Base-by-base conservation (phyloP, 2,888 invertebrate genomes). In the Alentia gelatinosa region DNA sequence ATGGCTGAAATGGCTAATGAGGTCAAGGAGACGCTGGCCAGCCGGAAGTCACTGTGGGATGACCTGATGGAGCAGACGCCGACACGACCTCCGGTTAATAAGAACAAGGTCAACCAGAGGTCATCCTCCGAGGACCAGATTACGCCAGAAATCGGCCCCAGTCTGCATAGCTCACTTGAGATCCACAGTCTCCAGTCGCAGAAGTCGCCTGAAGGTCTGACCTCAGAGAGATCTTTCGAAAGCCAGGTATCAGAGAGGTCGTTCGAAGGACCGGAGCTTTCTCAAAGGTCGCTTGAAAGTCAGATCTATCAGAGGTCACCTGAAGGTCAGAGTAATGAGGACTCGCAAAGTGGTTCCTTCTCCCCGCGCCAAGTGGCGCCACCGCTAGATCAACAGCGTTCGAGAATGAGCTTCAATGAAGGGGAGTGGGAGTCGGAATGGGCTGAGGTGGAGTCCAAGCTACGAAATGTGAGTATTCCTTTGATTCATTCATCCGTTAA, bases 31-130 rank as follows among this genome's bases (percentile, higher is more conserved):
- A 86, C 86, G 47, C n/a, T 86, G n/a, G 50, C 86, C 26, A 86
- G 86, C 23, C 86, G 86, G 12, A 86, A 86, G 50, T 86, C 86
- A 30, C 86, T 86, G 30, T 86, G 86, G 86, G 86, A 86, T 19
- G 86, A 86, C 47, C 26, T 86, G 30, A 86, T 86, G 86, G 86
- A 86, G 9, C 86, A 86, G 35, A 86, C 86, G 12, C 86, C 86
- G 5, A 86, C 86, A 0, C 26, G 50, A 19, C 86, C 86, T 23
- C 19, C 15, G 5, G 30, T 47, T 23, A 86, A 50, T 33, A 40
- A 37, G 7, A 83, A 40, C 30, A 40, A 30, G 50, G 26, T 30
- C 9, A 42, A 42, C 42, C 42, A 50, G 30, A 26, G 86, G 4
- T 12, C 42, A 15, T 26, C 42, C 19, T 26, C 42, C 19, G 86